These are phyloP conservation scores for Automeris io DNA, from an alignment of 2,888 invertebrate species.

Conservation along the genomic window DNA sequence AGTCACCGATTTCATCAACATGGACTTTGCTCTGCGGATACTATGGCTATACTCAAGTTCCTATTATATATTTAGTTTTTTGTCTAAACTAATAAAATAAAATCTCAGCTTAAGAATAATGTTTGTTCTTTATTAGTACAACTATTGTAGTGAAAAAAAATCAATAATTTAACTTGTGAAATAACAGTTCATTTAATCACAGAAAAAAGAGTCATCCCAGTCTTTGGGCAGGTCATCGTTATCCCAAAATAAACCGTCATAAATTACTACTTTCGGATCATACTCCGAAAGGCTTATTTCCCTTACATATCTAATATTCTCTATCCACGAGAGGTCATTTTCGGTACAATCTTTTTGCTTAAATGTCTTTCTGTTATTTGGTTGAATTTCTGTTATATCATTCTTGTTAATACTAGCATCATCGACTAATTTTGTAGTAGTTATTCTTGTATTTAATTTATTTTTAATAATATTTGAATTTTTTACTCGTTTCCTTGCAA, in stretches of 20 bases:
- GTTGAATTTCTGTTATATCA: conserved; percentile 16
- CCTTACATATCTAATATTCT: conserved; percentile 45
- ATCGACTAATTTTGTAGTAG: too few species aligned
- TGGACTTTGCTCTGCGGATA: too few species aligned
- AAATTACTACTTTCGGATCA: conserved; percentile 18
- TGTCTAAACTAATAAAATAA: too few species aligned
- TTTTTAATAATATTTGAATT: conserved; percentile 1
- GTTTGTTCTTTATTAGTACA: too few species aligned
- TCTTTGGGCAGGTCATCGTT: conserved; percentile 34
- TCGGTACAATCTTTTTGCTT: conserved; percentile 14
- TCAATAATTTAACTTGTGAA: neutral
- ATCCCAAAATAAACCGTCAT: conserved; percentile 44
- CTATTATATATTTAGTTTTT: too few species aligned
- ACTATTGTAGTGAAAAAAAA: too few species aligned
- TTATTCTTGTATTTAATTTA: neutral
- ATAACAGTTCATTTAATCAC: conserved; percentile 4
- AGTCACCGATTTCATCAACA: too few species aligned
- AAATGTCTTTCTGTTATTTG: too few species aligned
- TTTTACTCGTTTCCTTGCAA: neutral
- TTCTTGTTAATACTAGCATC: conserved; percentile 4
- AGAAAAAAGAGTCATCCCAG: conserved; percentile 38
- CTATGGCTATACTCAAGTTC: too few species aligned
- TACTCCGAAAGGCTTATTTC: conserved; percentile 39
- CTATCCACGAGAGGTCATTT: conserved; percentile 49
- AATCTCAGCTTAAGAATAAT: too few species aligned